Conservation (phyloP, 1,140 invertebrate genomes). For the Hylaeus anthracinus region DNA sequence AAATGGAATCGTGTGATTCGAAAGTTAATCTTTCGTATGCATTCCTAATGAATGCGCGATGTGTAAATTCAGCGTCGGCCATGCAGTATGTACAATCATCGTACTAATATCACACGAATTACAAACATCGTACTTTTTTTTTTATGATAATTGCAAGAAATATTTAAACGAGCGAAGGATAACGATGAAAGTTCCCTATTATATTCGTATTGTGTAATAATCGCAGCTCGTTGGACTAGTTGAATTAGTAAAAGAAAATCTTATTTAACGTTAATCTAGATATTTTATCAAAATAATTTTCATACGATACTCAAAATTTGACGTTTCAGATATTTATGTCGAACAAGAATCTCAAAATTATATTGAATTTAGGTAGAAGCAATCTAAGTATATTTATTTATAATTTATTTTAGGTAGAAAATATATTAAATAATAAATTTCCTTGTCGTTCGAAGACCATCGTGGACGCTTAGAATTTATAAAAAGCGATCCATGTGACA, state of each 20-base stretch:
- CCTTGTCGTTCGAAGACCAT: constrained; percentile 40
- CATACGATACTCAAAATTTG: constrained; percentile 70
- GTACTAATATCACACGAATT: constrained; percentile 51
- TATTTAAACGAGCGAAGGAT: constrained; percentile 48
- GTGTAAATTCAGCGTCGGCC: constrained; percentile 27
- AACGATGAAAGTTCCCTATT: constrained; percentile 75
- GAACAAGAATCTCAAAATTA: constrained; percentile 74
- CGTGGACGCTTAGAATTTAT: constrained; percentile 40
- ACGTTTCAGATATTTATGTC: constrained; percentile 66
- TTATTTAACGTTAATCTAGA: constrained; percentile 62
- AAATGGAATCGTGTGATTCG: constrained; percentile 30
- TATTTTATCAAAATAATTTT: constrained; percentile 63
- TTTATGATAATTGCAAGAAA: constrained; percentile 54
- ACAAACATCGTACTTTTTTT: constrained; percentile 47
- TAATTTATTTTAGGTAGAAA: constrained; percentile 81
- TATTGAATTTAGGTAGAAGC: constrained; percentile 80
- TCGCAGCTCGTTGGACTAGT: constrained; percentile 67
- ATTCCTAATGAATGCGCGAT: constrained; percentile 38
- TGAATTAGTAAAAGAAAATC: constrained; percentile 71
- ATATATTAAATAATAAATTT: constrained; percentile 78
- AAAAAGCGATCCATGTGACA: constrained; percentile 30
- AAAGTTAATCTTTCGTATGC: constrained; percentile 20
- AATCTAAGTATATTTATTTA: constrained; percentile 80
- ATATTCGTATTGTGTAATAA: constrained; percentile 66
- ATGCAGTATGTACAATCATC: constrained; percentile 51